Conservation (phyloP, 2,888 invertebrate genomes). For the Torymus auratus region DNA sequence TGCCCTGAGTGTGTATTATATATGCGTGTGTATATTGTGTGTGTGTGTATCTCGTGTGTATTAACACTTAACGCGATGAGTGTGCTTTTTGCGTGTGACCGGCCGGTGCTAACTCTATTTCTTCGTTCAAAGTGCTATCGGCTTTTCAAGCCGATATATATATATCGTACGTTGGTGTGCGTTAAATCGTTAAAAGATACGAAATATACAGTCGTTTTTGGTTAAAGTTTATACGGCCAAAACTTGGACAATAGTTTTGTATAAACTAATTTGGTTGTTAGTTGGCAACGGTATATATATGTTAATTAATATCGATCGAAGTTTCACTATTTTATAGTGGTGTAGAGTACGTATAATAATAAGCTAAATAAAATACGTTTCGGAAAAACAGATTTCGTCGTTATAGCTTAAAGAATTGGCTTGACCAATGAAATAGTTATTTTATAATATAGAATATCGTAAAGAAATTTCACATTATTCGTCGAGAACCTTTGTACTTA, state of each 20-base stretch:
- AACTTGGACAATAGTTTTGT: too few species aligned
- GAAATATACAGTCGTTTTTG: not conserved
- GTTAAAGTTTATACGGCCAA: not conserved
- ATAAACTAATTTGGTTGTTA: too few species aligned
- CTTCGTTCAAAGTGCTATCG: not conserved
- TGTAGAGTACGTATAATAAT: too few species aligned
- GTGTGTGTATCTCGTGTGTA: not conserved
- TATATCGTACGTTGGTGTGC: too few species aligned
- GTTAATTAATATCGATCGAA: too few species aligned
- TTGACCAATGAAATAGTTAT: not conserved
- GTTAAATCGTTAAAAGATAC: too few species aligned
- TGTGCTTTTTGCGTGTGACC: conserved; percentile 75
- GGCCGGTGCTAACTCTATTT: conserved; percentile 72
- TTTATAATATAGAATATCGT: not conserved
- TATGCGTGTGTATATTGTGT: not conserved
- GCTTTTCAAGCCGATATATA: not conserved
- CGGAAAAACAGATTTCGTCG: too few species aligned
- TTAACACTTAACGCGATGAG: conserved; percentile 61
- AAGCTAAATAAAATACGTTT: too few species aligned
- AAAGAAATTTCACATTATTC: too few species aligned
- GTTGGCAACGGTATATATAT: too few species aligned
- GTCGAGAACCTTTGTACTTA: not conserved
- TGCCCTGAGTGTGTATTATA: not conserved
- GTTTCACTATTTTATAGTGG: too few species aligned
- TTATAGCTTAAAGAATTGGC: too few species aligned